Conservation (phyloP, 2,113 vertebrate species). For the Notiomystis cincta region DNA sequence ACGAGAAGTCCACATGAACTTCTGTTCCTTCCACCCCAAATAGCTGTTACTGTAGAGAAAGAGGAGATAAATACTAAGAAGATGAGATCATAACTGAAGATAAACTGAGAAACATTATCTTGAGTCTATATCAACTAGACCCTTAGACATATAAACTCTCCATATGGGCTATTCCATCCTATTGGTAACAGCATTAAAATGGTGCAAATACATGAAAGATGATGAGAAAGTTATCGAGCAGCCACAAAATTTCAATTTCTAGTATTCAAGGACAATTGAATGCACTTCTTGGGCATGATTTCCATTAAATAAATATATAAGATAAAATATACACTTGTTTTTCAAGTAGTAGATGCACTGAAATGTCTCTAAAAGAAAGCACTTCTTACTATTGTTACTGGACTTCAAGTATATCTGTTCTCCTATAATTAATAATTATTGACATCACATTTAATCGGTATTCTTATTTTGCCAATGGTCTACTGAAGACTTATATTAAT, state of each 20-base stretch:
- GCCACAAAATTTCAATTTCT: background rate
- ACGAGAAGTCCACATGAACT: background rate
- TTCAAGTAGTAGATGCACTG: background rate
- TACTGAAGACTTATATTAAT: slow-evolving; percentile 48
- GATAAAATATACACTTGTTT: background rate
- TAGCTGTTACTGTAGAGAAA: background rate
- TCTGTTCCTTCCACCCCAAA: background rate
- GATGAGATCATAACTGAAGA: background rate
- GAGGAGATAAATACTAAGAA: background rate
- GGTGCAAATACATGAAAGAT: background rate
- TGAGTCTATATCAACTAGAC: background rate
- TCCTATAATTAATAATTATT: slow-evolving; percentile 50
- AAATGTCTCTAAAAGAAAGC: background rate
- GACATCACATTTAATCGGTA: slow-evolving; percentile 31
- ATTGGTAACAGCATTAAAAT: background rate
- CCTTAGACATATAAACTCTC: background rate
- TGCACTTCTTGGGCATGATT: background rate
- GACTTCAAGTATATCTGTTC: slow-evolving; percentile 12
- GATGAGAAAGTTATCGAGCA: background rate
- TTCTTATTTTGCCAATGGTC: slow-evolving; percentile 43
- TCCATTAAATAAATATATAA: background rate
- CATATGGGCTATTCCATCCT: background rate
- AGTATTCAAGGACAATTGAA: background rate
- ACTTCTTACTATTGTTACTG: background rate
- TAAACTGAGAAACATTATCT: background rate